These are phyloP conservation scores for Gadus chalcogrammus DNA, from an alignment of 2,113 vertebrate genomes.

Conservation along the genomic window DNA sequence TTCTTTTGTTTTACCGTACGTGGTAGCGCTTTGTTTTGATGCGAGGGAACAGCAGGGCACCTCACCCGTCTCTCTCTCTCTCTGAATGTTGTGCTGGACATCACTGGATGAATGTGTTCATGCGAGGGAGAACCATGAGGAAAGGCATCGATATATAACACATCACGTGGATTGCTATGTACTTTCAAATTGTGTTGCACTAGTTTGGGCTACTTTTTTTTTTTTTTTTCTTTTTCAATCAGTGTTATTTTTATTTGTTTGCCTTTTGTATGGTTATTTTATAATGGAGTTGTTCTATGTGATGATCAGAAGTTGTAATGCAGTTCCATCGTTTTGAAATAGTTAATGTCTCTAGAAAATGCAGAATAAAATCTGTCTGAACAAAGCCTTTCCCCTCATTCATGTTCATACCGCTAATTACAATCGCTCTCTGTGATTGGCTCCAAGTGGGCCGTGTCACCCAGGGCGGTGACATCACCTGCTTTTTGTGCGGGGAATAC, in stretches of 20 bases:
- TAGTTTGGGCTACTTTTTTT: constrained; percentile 70
- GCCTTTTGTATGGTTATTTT: constrained; percentile 88
- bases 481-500: too few species aligned
- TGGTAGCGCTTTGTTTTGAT: too few species aligned
- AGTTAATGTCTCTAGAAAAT: constrained; percentile 88
- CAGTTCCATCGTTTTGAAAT: constrained; percentile 94
- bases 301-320: constrained; percentile 90
- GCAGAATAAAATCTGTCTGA: constrained; percentile 85
- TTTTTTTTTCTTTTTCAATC: constrained; percentile 77
- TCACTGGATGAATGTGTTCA: constrained; percentile 76
- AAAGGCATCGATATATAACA: constrained; percentile 78
- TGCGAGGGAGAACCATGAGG: constrained; percentile 64
- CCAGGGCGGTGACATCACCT: too few species aligned
- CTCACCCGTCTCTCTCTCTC: constrained; percentile 20
- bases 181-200: constrained; percentile 83
- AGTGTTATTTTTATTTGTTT: constrained; percentile 72
- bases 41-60: background rate
- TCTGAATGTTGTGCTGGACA: constrained; percentile 79
- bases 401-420: too few species aligned
- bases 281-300: constrained; percentile 86
- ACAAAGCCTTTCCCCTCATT: constrained; percentile 53
- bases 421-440: too few species aligned
- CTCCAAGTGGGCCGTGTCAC: too few species aligned
- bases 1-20: too few species aligned
- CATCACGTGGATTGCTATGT: constrained; percentile 83